These are phyloP conservation scores for Phyllostomus hastatus DNA, from an alignment of 2,113 vertebrate species.

Conservation along the genomic window DNA sequence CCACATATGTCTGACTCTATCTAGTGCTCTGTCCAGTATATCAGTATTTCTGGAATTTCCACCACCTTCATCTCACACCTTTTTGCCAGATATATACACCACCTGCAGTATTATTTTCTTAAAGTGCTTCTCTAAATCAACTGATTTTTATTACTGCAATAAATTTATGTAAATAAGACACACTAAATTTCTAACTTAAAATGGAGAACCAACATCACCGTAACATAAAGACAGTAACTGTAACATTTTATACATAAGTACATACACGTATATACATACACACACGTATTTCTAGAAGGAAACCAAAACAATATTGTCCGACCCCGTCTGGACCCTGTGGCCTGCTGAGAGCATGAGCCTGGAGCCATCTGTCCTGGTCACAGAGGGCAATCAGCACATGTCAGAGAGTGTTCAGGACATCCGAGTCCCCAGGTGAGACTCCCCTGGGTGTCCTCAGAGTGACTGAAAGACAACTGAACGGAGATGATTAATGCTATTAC, in stretches of 20 bases:
- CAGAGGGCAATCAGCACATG: not conserved
- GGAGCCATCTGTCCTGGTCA: not conserved
- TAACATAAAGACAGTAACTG: not conserved
- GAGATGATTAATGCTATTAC: not conserved
- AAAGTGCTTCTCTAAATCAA: not conserved
- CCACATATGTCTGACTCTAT: not conserved
- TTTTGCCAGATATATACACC: not conserved
- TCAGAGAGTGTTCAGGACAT: not conserved
- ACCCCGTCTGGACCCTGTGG: not conserved
- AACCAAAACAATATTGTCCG: not conserved
- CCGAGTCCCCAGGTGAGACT: not conserved
- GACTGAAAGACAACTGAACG: not conserved
- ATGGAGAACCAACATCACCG: not conserved
- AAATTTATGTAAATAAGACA: slow-evolving; percentile 22
- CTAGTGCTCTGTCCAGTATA: not conserved
- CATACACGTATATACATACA: not conserved
- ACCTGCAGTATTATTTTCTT: not conserved
- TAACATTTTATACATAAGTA: not conserved
- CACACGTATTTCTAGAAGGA: not conserved
- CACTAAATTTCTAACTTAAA: not conserved
- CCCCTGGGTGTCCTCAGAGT: not conserved
- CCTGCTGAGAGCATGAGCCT: not conserved
- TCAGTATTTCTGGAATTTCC: not conserved
- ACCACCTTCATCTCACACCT: not conserved
- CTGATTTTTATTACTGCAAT: not conserved